Conservation (phyloP, 1,140 invertebrate genomes). For the Dreissena polymorpha region DNA sequence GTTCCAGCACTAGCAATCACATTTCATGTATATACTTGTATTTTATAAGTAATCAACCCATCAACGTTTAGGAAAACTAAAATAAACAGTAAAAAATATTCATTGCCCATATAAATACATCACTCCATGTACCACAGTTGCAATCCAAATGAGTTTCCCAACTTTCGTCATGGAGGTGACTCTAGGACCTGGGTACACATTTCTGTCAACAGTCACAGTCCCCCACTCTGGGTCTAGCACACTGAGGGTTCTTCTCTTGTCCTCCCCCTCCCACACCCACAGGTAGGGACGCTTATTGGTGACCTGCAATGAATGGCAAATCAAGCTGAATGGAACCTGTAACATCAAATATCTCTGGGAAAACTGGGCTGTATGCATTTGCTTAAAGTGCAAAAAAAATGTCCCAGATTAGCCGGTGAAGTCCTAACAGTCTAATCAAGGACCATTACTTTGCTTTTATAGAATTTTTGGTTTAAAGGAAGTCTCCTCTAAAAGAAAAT, state of each 20-base stretch:
- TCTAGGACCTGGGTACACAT: slow-evolving; percentile 48
- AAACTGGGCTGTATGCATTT: slow-evolving; percentile 6
- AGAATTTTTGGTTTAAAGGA: no score
- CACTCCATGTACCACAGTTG: slow-evolving; percentile 60
- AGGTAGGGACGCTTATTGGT: slow-evolving; percentile 9
- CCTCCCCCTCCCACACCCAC: slow-evolving; percentile 62
- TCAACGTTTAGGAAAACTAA: no score
- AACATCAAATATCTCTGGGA: slow-evolving; percentile 6
- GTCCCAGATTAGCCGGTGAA: not conserved
- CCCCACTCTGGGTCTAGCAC: slow-evolving; percentile 36
- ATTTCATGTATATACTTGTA: no score
- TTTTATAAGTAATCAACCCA: no score
- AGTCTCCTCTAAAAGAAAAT: no score
- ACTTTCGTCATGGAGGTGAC: slow-evolving; percentile 69
- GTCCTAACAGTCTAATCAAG: not conserved
- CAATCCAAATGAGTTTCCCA: slow-evolving; percentile 65
- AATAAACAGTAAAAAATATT: no score
- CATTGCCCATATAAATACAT: not conserved
- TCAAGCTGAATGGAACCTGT: slow-evolving; percentile 6
- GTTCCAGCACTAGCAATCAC: no score
- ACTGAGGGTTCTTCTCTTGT: slow-evolving; percentile 57
- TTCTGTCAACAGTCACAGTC: slow-evolving; percentile 40
- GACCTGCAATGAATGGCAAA: not conserved
- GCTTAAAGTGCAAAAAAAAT: not conserved
- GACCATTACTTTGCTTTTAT: no score